Base-by-base conservation (phyloP, 2,888 invertebrate genomes). In the Plagiodera versicolora region DNA sequence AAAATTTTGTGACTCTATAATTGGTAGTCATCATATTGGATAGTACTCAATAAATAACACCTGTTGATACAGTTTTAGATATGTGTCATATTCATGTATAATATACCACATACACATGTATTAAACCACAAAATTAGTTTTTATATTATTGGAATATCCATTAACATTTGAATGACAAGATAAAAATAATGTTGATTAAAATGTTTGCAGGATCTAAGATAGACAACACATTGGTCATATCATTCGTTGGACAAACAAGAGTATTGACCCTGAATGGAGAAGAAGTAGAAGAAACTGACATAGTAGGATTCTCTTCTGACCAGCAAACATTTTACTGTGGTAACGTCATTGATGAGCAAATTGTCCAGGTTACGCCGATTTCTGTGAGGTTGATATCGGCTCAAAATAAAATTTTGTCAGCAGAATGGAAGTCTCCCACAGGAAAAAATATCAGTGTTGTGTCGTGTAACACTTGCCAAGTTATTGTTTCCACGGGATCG, bases 251-350 rank as follows among this genome's bases (percentile, higher is more conserved):
- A 4, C 96, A 98, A 76, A 98, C 98, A 0, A 88, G 96, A 70
- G 91, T 96, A 16, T 82, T 98, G 47, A 90, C 91, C 66, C 80
- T 98, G 46, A 93, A 88, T 68, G 97, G 96, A 0, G 98, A 98
- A 77, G 98, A 98, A 80, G 96, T 98, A 0, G 98, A 99, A 79
- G 98, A 99, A 80, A 96, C 95, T 0, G 96, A 97, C 74, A 89
- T 97, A 67, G 84, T 89, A 56, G 98, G 98, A 0, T 95, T 98
- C 77, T 87, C 94, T 20, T 89, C 92, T 1, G 94, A 95, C 73
- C 89, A 94, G 70, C 97, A 98, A 79, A 97, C 98, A 0, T 94
- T 98, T 76, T 94, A 88, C 76, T 96, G 97, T 61, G 93, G 94
- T 1, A 98, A 98, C 79, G 95, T 97, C 6, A 87, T 86, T 30